A percentile compares a stretch with the other conserved stretches of the same genome.
Conservation (phyloP, 2,888 invertebrate genomes). For the Phlogophora meticulosa region DNA sequence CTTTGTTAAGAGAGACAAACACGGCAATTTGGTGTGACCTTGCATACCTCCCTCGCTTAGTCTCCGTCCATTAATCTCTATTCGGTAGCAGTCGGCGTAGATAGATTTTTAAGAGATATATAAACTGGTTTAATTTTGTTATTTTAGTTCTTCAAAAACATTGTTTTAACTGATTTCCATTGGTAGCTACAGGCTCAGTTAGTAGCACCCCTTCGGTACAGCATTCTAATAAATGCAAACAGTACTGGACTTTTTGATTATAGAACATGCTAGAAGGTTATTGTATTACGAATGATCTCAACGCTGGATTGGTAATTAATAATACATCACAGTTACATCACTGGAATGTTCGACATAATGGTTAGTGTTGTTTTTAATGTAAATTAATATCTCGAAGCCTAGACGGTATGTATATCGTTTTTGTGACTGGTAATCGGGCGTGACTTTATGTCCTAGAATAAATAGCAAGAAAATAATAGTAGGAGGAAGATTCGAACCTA, state of each 20-base stretch:
- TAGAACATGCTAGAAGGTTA: slow-evolving; percentile 13
- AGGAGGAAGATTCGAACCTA: not conserved
- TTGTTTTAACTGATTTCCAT: not conserved
- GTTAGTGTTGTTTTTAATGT: slow-evolving; percentile 2
- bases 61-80: slow-evolving; percentile 31
- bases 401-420: not conserved
- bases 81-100: slow-evolving; percentile 34
- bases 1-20: slow-evolving; percentile 42
- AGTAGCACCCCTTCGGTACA: not conserved
- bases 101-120: slow-evolving; percentile 28
- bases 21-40: slow-evolving; percentile 50
- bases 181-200: not conserved
- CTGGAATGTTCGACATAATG: slow-evolving; percentile 11
- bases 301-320: slow-evolving; percentile 47
- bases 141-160: slow-evolving; percentile 10
- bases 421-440: slow-evolving; percentile 1
- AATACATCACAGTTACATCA: slow-evolving; percentile 36
- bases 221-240: slow-evolving; percentile 8
- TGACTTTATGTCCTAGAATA: not conserved
- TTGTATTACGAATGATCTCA: slow-evolving; percentile 43
- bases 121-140: slow-evolving; percentile 29
- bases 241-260: slow-evolving; percentile 1
- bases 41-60: slow-evolving; percentile 42
- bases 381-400: slow-evolving; percentile 9
- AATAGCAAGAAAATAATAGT: not conserved